Conservation (phyloP, 92 coral and sea anemone species). For the Hydrozoanthus gracilis region DNA sequence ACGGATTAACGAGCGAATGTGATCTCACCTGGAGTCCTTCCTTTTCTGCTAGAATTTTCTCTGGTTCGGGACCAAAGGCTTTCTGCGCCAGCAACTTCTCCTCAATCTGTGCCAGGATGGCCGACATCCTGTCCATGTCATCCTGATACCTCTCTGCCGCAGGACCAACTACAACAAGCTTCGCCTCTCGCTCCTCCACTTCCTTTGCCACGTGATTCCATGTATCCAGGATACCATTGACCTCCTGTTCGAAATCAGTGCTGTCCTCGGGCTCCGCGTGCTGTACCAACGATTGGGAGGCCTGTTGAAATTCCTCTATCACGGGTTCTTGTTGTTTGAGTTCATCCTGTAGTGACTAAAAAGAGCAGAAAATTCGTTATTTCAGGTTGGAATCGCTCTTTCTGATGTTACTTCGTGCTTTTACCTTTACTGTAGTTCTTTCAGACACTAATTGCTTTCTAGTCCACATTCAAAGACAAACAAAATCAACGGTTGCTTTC, state of each 20-base stretch:
- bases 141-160: conserved; percentile 78
- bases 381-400: background rate
- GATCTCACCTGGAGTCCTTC: conserved; percentile 70
- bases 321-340: conserved; percentile 74
- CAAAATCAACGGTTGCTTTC: too few relatives aligned
- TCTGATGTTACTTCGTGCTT: background rate
- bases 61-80: conserved; percentile 91
- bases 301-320: conserved; percentile 82
- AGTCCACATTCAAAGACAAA: too few relatives aligned
- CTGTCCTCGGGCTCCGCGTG: conserved; percentile 79
- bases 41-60: conserved; percentile 68
- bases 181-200: conserved; percentile 70
- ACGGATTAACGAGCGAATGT: too few relatives aligned
- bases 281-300: conserved; percentile 77
- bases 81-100: conserved; percentile 71
- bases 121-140: conserved; percentile 75
- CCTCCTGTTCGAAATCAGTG: conserved; percentile 74
- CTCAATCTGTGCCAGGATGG: conserved; percentile 74
- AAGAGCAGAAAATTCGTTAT: background rate
- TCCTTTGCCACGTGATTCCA: conserved; percentile 78
- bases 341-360: conserved; percentile 69
- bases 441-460: too few relatives aligned
- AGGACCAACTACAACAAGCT: conserved; percentile 48
- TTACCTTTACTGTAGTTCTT: too few relatives aligned
- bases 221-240: conserved; percentile 50